Base-by-base conservation (phyloP, 2,113 vertebrate species). In the Jacana jacana region DNA sequence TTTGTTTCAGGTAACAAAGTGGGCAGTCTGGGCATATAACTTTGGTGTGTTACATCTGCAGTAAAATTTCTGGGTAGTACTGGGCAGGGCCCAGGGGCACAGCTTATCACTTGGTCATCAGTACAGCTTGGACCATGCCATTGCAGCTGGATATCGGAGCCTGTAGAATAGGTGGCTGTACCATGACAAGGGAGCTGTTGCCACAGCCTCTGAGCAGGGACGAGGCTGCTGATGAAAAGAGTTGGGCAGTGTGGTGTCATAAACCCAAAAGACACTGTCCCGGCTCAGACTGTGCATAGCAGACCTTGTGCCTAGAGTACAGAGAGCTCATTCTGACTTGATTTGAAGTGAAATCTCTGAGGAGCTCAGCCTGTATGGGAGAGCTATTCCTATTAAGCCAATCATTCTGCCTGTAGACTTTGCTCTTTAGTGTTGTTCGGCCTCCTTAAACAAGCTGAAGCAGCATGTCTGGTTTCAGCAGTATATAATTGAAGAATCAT, bases 251-350 rank as follows among this genome's bases (percentile, higher is more conserved):
- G 23, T 64, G 17, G 35, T 64, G 52, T 71, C 25, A 58, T 19
- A 25, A 19, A 46, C 30, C 51, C 27, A 28, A 15, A 65, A n/a
- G 39, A 35, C 9, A 1, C 6, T 44, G 28, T 27, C 6, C 11
- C 0, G 0, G 16, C 11, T 80, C 44, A 37, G 17, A 20, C 48
- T 91, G n/a, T 4, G 3, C 6, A 3, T 14, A 44, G 28, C 18
- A 91, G 54, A 23, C 7, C 61, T 75, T 66, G 7, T 71, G 28
- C 63, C 16, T 77, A 5, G 8, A 27, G 20, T 51, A 35, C 27
- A 73, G 72, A 40, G 18, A 44, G 7, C 35, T 92, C 10, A 1
- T n/a, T 86, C 40, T 57, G 30, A 17, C 51, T 70, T 73, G 46
- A 17, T 51, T 69, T 65, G 31, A 84, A 84, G 68, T 31, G 3